Evolutionary conservation across 2,113 vertebrate species (phyloP).

Genomic region (Pogonocichla stellata): DNA sequence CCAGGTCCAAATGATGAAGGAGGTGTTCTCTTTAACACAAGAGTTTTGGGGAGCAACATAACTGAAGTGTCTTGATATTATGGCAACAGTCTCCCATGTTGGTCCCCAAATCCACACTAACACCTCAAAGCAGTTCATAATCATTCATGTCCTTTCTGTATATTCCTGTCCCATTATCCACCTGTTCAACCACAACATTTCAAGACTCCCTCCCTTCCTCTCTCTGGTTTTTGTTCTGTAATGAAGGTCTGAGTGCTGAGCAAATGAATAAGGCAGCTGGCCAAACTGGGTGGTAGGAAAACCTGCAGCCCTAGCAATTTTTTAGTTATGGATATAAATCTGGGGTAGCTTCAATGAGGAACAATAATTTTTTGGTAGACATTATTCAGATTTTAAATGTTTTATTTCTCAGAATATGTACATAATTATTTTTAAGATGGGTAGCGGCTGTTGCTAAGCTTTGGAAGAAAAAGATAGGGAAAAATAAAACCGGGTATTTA

Average conservation of each 20-base stretch:
- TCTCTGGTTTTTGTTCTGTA: neutral
- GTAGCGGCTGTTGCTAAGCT: neutral
- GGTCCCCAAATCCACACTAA: neutral
- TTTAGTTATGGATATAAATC: neutral
- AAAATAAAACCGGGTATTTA: neutral
- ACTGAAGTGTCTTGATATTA: neutral
- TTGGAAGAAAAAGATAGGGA: neutral
- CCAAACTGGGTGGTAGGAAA: neutral
- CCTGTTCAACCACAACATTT: neutral
- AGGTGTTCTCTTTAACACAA: neutral
- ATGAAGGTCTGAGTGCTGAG: neutral
- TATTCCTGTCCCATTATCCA: neutral
- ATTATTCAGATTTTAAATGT: neutral
- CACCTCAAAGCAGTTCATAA: neutral
- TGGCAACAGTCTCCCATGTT: neutral
- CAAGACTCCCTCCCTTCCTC: neutral
- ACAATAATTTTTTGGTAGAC: neutral
- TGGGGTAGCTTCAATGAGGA: neutral
- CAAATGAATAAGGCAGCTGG: neutral
- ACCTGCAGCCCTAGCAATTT: neutral
- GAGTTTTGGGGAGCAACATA: neutral
- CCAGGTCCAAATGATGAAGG: neutral
- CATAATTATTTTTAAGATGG: neutral
- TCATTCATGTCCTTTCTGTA: neutral
- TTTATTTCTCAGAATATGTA: neutral